Conservation (phyloP, 1,140 invertebrate genomes). For the silkworm (Bombyx mori) region ASM3026992v2 NC_085112.1:5819001-5819500, state of each 20-base stretch:
- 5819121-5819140: constrained; percentile 31
- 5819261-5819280: constrained; percentile 61
- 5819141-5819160: constrained; percentile 61
- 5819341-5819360: constrained; percentile 32
- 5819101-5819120: constrained; percentile 25
- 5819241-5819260: constrained; percentile 69
- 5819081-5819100: constrained; percentile 16
- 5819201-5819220: constrained; percentile 61
- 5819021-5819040: too few species aligned
- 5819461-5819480: constrained; percentile 18
- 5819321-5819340: constrained; percentile 61
- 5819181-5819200: constrained; percentile 54
- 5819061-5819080: constrained; percentile 2
- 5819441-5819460: constrained; percentile 6
- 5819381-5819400: constrained; percentile 9
- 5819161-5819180: constrained; percentile 47
- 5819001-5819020: too few species aligned
- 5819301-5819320: constrained; percentile 66
- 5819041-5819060: not conserved
- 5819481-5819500: constrained; percentile 41
- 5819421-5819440: not conserved
- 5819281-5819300: constrained; percentile 60
- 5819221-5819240: constrained; percentile 54
- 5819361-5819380: constrained; percentile 14
- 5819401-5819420: constrained; percentile 6